These are phyloP conservation scores for Platypus cylindrus DNA, from an alignment of 2,888 invertebrate genomes.

Conservation along the genomic window DNA sequence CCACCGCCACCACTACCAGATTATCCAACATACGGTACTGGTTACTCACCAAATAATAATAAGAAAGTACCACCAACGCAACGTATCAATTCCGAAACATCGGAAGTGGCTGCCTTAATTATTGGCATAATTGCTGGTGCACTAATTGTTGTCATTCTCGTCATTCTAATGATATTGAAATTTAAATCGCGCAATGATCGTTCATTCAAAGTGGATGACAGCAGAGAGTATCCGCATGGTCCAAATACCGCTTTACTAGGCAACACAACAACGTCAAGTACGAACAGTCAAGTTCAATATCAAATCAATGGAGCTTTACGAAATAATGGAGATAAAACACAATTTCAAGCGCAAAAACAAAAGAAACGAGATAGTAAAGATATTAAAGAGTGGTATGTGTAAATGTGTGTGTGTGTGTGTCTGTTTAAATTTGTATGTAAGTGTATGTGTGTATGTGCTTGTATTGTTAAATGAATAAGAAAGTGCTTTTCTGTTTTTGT, in stretches of 20 bases:
- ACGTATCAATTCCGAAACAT: slow-evolving; percentile 51
- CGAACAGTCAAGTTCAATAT: slow-evolving; percentile 38
- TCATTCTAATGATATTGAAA: slow-evolving; percentile 81
- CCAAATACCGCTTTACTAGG: slow-evolving; percentile 68
- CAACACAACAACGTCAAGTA: slow-evolving; percentile 37
- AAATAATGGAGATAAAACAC: slow-evolving; percentile 37
- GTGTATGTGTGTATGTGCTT: neutral
- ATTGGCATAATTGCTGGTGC: slow-evolving; percentile 86
- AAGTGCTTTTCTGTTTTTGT: slow-evolving; percentile 10
- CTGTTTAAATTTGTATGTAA: too few relatives aligned
- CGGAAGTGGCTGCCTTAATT: slow-evolving; percentile 63
- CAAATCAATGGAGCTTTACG: slow-evolving; percentile 40
- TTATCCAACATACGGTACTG: slow-evolving; percentile 4
- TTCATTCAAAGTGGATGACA: slow-evolving; percentile 88
- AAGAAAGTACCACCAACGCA: slow-evolving; percentile 10
- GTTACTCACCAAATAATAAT: slow-evolving; percentile 2
- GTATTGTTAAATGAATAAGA: neutral
- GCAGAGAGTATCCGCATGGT: slow-evolving; percentile 58
- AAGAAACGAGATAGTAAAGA: slow-evolving; percentile 74
- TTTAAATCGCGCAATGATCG: slow-evolving; percentile 76
- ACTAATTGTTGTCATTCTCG: slow-evolving; percentile 78
- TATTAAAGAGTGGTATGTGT: slow-evolving; percentile 95
- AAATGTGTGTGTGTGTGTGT: slow-evolving; percentile 28
- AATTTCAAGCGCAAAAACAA: slow-evolving; percentile 25
- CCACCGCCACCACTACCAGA: slow-evolving; percentile 7